These are phyloP conservation scores for Teleopsis dalmanni DNA, from an alignment of 1,140 invertebrate species.

Conservation along the genomic window DNA sequence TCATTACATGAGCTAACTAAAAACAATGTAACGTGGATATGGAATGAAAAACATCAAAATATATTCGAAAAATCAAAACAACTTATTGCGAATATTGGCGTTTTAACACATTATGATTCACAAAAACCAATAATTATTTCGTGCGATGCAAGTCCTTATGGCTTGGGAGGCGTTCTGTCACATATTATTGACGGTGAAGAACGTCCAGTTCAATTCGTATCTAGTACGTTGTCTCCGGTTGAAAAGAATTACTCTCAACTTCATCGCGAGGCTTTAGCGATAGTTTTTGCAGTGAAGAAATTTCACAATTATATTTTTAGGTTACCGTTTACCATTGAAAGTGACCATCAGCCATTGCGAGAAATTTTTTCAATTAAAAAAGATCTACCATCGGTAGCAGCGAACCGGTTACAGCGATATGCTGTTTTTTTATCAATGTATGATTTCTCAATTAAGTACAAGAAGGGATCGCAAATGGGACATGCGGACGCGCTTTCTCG, in stretches of 20 bases:
- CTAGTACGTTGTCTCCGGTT: slow-evolving; percentile 12
- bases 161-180: slow-evolving; percentile 2
- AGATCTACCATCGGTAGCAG: slow-evolving; percentile 13
- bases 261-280: slow-evolving; percentile 45
- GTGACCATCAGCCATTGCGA: slow-evolving; percentile 4
- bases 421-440: slow-evolving; percentile 6
- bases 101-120: slow-evolving; percentile 16
- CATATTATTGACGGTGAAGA: slow-evolving; percentile 21
- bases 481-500: slow-evolving; percentile 22
- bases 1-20: slow-evolving; percentile 3
- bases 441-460: slow-evolving; percentile 15
- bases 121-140: slow-evolving; percentile 11
- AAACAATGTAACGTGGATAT: slow-evolving; percentile 5
- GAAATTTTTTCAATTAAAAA: slow-evolving; percentile 12
- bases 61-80: slow-evolving; percentile 3
- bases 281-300: slow-evolving; percentile 46
- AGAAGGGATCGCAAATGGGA: slow-evolving; percentile 13
- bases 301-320: slow-evolving; percentile 46
- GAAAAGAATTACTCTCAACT: slow-evolving; percentile 34
- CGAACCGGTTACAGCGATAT: neutral
- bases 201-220: slow-evolving; percentile 19
- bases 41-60: slow-evolving; percentile 3
- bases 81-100: neutral
- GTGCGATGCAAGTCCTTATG: slow-evolving; percentile 10
- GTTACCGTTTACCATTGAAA: slow-evolving; percentile 1